Conservation (phyloP, 1,140 invertebrate species). For the roundworm (Caenorhabditis elegans) region DNA sequence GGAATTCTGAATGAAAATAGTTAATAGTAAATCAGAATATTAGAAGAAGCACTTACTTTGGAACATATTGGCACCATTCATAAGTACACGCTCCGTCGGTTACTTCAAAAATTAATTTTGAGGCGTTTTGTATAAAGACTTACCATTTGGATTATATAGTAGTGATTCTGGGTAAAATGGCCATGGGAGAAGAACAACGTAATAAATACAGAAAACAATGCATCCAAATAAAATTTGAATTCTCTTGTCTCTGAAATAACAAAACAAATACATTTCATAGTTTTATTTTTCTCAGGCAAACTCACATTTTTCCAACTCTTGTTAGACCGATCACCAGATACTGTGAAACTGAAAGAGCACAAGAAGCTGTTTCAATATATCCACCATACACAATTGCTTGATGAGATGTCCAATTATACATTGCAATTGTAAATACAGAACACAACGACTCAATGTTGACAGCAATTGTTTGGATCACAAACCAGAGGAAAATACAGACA, state of each 20-base stretch:
- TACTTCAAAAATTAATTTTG: not conserved
- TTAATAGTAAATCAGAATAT: not conserved
- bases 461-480: slow-evolving; percentile 24
- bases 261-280: too few relatives aligned
- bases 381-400: slow-evolving; percentile 36
- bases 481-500: slow-evolving; percentile 43
- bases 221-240: slow-evolving; percentile 35
- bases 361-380: slow-evolving; percentile 33
- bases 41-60: not conserved
- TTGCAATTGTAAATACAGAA: slow-evolving; percentile 34
- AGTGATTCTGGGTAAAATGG: slow-evolving; percentile 30
- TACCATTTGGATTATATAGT: slow-evolving; percentile 15
- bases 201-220: slow-evolving; percentile 22
- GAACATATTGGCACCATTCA: slow-evolving; percentile 13
- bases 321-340: slow-evolving; percentile 38
- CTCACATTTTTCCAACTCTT: slow-evolving; percentile 34
- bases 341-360: slow-evolving; percentile 13
- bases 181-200: slow-evolving; percentile 41
- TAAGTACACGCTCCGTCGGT: slow-evolving; percentile 19
- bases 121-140: not conserved
- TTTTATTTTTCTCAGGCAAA: too few relatives aligned
- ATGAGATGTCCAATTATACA: slow-evolving; percentile 41
- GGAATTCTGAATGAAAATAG: slow-evolving; percentile 19
- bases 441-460: slow-evolving; percentile 33
- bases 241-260: slow-evolving; percentile 33